Evolutionary conservation across 2,888 invertebrate genomes (phyloP).

Genomic region (Lepidocyrtinus sp.): DNA sequence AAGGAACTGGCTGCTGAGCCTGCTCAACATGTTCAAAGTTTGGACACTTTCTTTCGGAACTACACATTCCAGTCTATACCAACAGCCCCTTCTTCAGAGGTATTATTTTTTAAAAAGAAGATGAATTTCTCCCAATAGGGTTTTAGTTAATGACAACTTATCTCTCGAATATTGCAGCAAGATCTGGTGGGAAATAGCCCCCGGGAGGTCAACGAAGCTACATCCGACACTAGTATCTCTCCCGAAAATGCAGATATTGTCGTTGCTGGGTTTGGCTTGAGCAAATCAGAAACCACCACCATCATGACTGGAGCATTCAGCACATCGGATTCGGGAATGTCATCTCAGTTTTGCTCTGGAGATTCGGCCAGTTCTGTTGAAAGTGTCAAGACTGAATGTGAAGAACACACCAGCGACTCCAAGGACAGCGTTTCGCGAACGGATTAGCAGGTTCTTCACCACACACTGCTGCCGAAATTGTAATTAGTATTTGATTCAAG

Average conservation of each 20-base stretch:
- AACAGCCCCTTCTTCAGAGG: conserved; percentile 42
- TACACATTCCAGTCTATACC: conserved; percentile 56
- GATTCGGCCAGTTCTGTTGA: conserved; percentile 34
- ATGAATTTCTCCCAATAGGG: background rate
- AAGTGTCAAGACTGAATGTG: conserved; percentile 21
- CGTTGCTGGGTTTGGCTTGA: background rate
- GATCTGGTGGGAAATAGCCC: conserved; percentile 20
- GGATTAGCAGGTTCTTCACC: background rate
- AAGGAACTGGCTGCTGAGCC: conserved; percentile 64
- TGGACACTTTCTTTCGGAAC: conserved; percentile 66
- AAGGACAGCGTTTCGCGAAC: background rate
- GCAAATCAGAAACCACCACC: background rate
- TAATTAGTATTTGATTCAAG: background rate
- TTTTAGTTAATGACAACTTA: background rate
- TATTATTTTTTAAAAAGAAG: background rate
- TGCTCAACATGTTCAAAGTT: conserved; percentile 57
- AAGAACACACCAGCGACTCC: background rate
- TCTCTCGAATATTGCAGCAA: conserved; percentile 24
- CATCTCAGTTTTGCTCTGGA: background rate
- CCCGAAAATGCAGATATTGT: background rate
- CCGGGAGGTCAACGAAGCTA: background rate
- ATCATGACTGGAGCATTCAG: background rate
- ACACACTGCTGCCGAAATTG: too few relatives aligned
- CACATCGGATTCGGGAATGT: conserved; percentile 24
- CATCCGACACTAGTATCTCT: background rate